phyloP scores from a whole-genome alignment of 2,888 invertebrate species.

The Apomyelois bistriatella region DNA sequence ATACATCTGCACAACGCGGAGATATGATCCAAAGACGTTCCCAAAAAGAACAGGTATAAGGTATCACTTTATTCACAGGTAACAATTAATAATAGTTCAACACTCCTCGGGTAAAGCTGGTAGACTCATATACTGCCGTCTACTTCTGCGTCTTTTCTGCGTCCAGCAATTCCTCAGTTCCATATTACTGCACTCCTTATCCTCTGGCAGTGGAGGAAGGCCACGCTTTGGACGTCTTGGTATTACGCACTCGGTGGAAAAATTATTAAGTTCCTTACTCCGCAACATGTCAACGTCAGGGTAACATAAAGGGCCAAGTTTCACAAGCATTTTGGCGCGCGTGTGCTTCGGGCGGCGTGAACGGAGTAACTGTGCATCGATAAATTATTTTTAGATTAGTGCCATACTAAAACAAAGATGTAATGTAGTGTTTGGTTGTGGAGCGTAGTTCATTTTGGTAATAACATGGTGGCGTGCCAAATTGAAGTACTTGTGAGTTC shows the following conservation, averaged over 20 bases:
- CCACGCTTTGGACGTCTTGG: constrained; percentile 57
- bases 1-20: not conserved
- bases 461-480: constrained; percentile 39
- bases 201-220: constrained; percentile 63
- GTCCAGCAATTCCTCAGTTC: constrained; percentile 54
- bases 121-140: constrained; percentile 51
- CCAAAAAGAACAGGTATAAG: not conserved
- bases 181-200: constrained; percentile 60
- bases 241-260: constrained; percentile 59
- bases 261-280: constrained; percentile 50
- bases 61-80: constrained; percentile 14
- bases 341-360: constrained; percentile 38
- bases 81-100: constrained; percentile 36
- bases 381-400: constrained; percentile 44
- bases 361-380: constrained; percentile 33
- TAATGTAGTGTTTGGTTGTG: constrained; percentile 12
- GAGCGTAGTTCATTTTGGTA: constrained; percentile 21
- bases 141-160: constrained; percentile 48
- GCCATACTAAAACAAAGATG: constrained; percentile 27
- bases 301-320: constrained; percentile 50
- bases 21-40: not conserved
- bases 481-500: constrained; percentile 18
- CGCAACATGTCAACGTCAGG: constrained; percentile 64
- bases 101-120: constrained; percentile 64
- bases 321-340: constrained; percentile 52